Conservation (phyloP, 2,888 invertebrate species). For the Dicranocentrus wangi region DNA sequence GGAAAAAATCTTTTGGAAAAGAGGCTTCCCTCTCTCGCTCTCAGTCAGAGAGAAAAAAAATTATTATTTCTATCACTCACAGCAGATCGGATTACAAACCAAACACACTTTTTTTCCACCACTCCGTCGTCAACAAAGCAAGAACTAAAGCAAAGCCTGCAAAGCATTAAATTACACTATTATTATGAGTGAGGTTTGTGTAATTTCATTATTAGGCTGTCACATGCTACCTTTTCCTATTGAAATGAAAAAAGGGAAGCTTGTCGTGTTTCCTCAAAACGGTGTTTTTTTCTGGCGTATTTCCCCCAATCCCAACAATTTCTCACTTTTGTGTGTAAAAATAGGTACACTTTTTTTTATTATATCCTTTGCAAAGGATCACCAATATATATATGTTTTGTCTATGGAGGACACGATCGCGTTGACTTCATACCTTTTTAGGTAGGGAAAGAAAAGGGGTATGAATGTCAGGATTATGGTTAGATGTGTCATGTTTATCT, state of each 20-base stretch:
- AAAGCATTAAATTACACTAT: slow-evolving; percentile 50
- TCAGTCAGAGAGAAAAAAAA: too few species aligned
- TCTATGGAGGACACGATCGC: too few species aligned
- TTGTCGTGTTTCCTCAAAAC: too few species aligned
- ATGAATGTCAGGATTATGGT: slow-evolving; percentile 31
- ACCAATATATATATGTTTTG: too few species aligned
- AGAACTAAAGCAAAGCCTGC: background rate
- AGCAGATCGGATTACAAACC: slow-evolving; percentile 34
- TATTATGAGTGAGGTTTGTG: slow-evolving; percentile 26
- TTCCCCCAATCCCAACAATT: background rate
- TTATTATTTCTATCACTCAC: too few species aligned
- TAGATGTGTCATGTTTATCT: slow-evolving; percentile 49
- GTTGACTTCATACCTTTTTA: background rate
- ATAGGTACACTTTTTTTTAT: background rate
- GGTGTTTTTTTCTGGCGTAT: too few species aligned
- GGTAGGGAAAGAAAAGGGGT: background rate
- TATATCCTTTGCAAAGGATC: background rate
- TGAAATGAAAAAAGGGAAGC: slow-evolving; percentile 4
- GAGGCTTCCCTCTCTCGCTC: too few species aligned
- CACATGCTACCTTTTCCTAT: slow-evolving; percentile 10
- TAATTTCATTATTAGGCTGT: slow-evolving; percentile 54
- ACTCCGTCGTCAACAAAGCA: background rate
- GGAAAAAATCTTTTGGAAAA: too few species aligned
- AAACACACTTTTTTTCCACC: background rate
- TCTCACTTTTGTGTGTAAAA: background rate